Conservation (phyloP, 2,888 invertebrate genomes). For the Agriopis leucophaearia region DNA sequence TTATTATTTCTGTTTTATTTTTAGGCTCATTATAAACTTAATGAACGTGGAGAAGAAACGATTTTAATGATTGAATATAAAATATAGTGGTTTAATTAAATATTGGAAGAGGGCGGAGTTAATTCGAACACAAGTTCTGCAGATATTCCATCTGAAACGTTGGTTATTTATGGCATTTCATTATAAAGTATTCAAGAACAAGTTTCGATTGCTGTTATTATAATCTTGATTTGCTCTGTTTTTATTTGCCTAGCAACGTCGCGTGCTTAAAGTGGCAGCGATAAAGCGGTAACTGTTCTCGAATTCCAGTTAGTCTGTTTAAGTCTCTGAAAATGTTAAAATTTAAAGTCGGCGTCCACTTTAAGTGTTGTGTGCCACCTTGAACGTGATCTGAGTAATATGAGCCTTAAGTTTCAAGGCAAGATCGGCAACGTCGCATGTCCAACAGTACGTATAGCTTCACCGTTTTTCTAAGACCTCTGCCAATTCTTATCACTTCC, state of each 20-base stretch:
- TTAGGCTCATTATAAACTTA: constrained; percentile 43
- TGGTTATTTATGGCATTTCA: constrained; percentile 62
- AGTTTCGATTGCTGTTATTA: constrained; percentile 61
- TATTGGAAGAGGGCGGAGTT: constrained; percentile 71
- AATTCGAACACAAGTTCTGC: constrained; percentile 65
- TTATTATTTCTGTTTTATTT: constrained; percentile 53
- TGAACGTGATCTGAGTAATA: constrained; percentile 85
- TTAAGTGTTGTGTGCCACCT: constrained; percentile 71
- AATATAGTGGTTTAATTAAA: constrained; percentile 78
- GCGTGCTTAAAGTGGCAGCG: constrained; percentile 45
- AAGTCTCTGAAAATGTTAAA: constrained; percentile 60
- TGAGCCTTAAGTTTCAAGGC: constrained; percentile 82
- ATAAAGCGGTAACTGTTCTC: constrained; percentile 55
- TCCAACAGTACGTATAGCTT: constrained; percentile 59
- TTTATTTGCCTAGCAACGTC: constrained; percentile 46
- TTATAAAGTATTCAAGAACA: constrained; percentile 58
- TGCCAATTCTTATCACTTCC: constrained; percentile 59
- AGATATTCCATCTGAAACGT: constrained; percentile 61
- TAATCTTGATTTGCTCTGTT: constrained; percentile 45
- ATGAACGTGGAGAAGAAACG: constrained; percentile 51
- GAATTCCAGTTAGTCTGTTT: constrained; percentile 52
- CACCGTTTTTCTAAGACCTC: constrained; percentile 69
- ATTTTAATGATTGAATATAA: constrained; percentile 72
- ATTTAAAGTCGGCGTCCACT: constrained; percentile 65
- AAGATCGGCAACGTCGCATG: constrained; percentile 70